Base-by-base conservation (phyloP, 2,113 vertebrate species). In the Oncorhynchus keta region DNA sequence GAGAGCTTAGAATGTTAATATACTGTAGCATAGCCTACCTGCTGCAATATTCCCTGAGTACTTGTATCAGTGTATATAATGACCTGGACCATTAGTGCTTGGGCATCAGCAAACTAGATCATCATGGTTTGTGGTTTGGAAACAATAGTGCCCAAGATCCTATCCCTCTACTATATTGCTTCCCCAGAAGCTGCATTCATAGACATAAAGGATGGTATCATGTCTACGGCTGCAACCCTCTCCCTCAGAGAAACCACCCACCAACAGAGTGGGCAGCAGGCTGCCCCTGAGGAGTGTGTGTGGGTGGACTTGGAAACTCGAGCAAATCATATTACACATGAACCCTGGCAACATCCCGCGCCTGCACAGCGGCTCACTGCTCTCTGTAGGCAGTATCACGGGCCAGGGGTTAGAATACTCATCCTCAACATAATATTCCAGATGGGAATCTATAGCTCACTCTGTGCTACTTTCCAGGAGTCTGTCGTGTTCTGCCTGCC, bases 291-390 rank as follows among this genome's bases (percentile, higher is more conserved):
- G 90, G 88, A 90, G 88, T 87, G 89, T 85, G 89, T 79, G 92
- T 92, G 86, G 91, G 91, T 74, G 85, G 88, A 89, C 85, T 91
- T 90, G 88, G 89, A 90, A 89, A 92, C 89, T 91, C 87, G 83
- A 90, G 89, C 86, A 85, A 90, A 91, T 92, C 89, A 89, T 89
- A 92, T 91, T 92, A 91, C 91, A 91, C 89, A 84, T 92, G 91
- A 92, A 90, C 91, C 91, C 85, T 91, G 88, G 87, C 87, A 91
- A 86, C 88, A 78, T 85, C 88, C 49, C 87, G 39, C 8, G 9
- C 39, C 39, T 45, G 39, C 39, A 45, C 12, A 91, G 83, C 87
- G 81, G 86, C 89, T 91, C 83, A 88, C 79, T 84, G 88, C 80
- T 88, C 87, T 91, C 88, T 92, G 90, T 92, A 89, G 91, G 91